Base-by-base conservation (phyloP, 2,797 vertebrate species). In the Alfaro cultratus region DNA sequence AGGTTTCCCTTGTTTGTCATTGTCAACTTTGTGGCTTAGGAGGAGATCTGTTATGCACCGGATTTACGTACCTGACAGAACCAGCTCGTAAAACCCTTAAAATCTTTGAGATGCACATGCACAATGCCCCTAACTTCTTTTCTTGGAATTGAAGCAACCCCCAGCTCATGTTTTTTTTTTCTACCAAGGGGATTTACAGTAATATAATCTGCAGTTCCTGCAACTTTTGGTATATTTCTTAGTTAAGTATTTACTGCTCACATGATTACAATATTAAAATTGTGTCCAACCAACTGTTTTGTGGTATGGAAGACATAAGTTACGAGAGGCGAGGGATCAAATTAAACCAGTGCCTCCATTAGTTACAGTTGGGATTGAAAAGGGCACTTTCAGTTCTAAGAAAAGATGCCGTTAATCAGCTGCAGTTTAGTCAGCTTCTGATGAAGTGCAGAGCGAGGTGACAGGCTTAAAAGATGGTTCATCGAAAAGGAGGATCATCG, bases 331-430 rank as follows among this genome's bases (percentile, higher is more conserved):
- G 74, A 51, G 51, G 75, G 80, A 86, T 83, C 75, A 79, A 89
- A 91, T 91, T 80, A 88, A 80, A 73, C 49, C 75, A 39, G 77
- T 77, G 83, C 86, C 75, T 87, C 86, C 77, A 88, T 93, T 91
- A 86, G 85, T 89, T 91, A 88, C 75, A 83, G 86, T 70, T 4
- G 76, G 53, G 51, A 62, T 76, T 89, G 83, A 90, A 84, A 90
- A 85, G 81, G 43, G 39, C 51, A 51, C 55, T 75, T 62, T 60
- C 43, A 43, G 64, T 81, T 83, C 76, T 76, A 76, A 87, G 84
- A 88, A 85, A 84, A 88, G 80, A 85, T 41, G 12, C 70, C 3
- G 75, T 89, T 85, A 92, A 90, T 91, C 89, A 90, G 87, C 76
- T 83, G 74, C 80, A 74, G 86, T 89, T 89, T 86, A 80, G 80